These are phyloP conservation scores for Parthenolecanium corni DNA, from an alignment of 2,888 invertebrate species.

Conservation along the genomic window DNA sequence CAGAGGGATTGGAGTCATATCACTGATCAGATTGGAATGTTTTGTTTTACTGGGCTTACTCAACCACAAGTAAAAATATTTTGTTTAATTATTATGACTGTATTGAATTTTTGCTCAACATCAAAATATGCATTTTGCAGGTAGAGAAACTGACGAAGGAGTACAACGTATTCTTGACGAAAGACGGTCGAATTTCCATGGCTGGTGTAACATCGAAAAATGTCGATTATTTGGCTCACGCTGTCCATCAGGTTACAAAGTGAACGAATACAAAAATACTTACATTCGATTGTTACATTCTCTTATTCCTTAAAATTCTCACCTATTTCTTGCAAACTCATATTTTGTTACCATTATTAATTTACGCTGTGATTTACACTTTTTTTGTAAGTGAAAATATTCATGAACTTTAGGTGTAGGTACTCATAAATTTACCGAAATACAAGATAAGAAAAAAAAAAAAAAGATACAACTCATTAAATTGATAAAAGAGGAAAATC, in stretches of 20 bases:
- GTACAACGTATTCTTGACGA: constrained; percentile 85
- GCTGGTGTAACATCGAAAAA: constrained; percentile 92
- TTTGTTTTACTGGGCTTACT: constrained; percentile 92
- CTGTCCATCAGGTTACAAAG: constrained; percentile 80
- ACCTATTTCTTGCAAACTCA: too few relatives aligned
- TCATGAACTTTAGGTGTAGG: too few relatives aligned
- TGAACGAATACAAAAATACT: neutral
- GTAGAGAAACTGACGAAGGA: constrained; percentile 78
- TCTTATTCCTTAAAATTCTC: too few relatives aligned
- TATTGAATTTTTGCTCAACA: neutral
- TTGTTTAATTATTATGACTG: too few relatives aligned
- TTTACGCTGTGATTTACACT: too few relatives aligned
- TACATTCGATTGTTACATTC: too few relatives aligned
- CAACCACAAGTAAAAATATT: constrained; percentile 57
- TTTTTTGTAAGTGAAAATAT: too few relatives aligned
- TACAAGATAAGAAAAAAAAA: too few relatives aligned
- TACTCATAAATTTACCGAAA: too few relatives aligned
- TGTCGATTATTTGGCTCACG: constrained; percentile 85
- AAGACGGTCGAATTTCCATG: constrained; percentile 96
- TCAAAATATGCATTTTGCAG: constrained; percentile 42
- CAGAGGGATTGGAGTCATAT: constrained; percentile 81
- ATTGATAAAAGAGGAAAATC: too few relatives aligned
- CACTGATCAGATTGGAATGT: constrained; percentile 99
- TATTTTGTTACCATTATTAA: too few relatives aligned
- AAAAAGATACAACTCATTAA: too few relatives aligned